phyloP scores from a whole-genome alignment of 1,140 invertebrate genomes.

The Rhopalosiphum padi region DNA sequence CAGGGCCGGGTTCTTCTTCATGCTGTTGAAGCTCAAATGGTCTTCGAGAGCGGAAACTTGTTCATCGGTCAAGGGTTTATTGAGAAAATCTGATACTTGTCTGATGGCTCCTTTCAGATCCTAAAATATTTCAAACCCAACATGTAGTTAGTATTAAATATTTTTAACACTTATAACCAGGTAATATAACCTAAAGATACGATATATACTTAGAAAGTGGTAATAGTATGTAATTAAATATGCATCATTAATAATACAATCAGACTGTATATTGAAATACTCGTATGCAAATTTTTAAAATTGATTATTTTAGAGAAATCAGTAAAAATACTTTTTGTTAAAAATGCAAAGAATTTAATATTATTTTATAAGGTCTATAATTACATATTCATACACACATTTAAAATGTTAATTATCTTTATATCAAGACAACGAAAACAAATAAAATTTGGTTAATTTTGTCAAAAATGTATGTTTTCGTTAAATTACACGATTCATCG shows the following conservation, averaged over 20 bases:
- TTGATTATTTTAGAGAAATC: not conserved
- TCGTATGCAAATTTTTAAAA: not conserved
- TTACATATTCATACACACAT: no score
- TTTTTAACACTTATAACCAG: not conserved
- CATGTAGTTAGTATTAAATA: not conserved
- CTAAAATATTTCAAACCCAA: not conserved
- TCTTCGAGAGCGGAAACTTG: slow-evolving; percentile 68
- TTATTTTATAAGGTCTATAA: no score
- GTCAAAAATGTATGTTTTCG: no score
- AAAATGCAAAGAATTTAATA: not conserved
- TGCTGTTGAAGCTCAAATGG: slow-evolving; percentile 68
- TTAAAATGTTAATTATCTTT: no score
- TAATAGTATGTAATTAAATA: not conserved
- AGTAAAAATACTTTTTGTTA: not conserved
- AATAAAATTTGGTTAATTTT: no score
- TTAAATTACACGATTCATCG: not conserved
- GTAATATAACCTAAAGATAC: not conserved
- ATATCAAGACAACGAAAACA: no score
- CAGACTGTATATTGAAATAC: no score
- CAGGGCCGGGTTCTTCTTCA: slow-evolving; percentile 78
- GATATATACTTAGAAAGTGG: not conserved
- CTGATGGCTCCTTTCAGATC: slow-evolving; percentile 66
- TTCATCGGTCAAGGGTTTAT: slow-evolving; percentile 66
- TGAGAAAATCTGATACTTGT: slow-evolving; percentile 76
- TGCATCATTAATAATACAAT: not conserved